A percentile compares a stretch with the other conserved stretches of the same genome.
Conservation (phyloP, 2,797 vertebrate species). For the Rhinoraja longicauda region DNA sequence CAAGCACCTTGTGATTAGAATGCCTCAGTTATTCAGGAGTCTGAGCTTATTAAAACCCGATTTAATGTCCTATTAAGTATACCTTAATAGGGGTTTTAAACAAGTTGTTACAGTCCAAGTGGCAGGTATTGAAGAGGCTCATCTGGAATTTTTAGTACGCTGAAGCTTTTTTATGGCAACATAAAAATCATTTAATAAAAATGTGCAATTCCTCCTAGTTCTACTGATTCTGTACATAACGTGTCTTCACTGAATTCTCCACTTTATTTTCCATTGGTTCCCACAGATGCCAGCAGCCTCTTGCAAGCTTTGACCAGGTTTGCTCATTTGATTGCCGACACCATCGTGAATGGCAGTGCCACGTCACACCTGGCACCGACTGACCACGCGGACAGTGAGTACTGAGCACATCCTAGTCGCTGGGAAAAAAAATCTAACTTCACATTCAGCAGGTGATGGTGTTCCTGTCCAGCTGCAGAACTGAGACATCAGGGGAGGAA, state of each 20-base stretch:
- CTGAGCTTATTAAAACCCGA: background rate
- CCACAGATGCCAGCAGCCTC: conserved; percentile 72
- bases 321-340: conserved; percentile 76
- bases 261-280: background rate
- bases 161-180: too few relatives aligned
- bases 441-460: background rate
- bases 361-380: conserved; percentile 85
- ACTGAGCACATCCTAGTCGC: background rate
- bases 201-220: background rate
- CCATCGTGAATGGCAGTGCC: conserved; percentile 80
- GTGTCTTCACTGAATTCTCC: background rate
- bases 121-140: too few relatives aligned
- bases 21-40: background rate
- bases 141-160: too few relatives aligned
- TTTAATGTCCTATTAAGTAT: background rate
- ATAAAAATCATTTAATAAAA: too few relatives aligned
- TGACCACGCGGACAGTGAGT: conserved; percentile 78
- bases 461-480: background rate
- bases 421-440: background rate
- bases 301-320: conserved; percentile 82
- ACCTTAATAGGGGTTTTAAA: background rate
- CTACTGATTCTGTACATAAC: background rate
- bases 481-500: background rate
- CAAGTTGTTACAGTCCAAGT: background rate
- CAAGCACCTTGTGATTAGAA: background rate